Evolutionary conservation across 2,888 invertebrate species (phyloP).

Genomic region (Acrocyrtus sp.): DNA sequence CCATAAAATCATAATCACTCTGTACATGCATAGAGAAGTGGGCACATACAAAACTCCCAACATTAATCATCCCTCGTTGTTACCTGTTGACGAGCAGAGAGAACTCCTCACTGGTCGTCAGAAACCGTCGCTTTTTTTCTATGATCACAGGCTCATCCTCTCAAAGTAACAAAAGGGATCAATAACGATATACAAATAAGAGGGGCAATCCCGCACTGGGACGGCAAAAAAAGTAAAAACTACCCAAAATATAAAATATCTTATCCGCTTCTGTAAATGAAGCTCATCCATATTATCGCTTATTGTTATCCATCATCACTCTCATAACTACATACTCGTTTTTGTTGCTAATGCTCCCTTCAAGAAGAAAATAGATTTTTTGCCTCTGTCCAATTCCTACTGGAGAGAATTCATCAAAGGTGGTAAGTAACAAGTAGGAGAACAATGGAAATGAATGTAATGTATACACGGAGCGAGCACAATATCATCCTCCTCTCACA

Average conservation of each 20-base stretch:
- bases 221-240: no score
- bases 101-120: slow-evolving; percentile 1
- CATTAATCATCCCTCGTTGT: background rate
- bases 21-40: no score
- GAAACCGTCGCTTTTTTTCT: no score
- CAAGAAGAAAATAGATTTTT: no score
- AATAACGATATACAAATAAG: slow-evolving; percentile 11
- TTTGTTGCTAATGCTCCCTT: no score
- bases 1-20: slow-evolving; percentile 1
- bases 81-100: background rate
- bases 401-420: slow-evolving; percentile 29
- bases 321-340: slow-evolving; percentile 1
- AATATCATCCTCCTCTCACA: no score
- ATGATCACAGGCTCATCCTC: no score
- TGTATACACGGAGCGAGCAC: no score
- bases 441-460: slow-evolving; percentile 16
- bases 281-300: background rate
- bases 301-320: slow-evolving; percentile 1
- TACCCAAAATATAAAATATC: no score
- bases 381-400: background rate
- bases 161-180: slow-evolving; percentile 22
- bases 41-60: background rate
- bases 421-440: slow-evolving; percentile 43
- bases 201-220: no score
- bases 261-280: no score